Conservation (phyloP, 2,113 vertebrate genomes). For the Cyphomyrus discorhynchus region DNA sequence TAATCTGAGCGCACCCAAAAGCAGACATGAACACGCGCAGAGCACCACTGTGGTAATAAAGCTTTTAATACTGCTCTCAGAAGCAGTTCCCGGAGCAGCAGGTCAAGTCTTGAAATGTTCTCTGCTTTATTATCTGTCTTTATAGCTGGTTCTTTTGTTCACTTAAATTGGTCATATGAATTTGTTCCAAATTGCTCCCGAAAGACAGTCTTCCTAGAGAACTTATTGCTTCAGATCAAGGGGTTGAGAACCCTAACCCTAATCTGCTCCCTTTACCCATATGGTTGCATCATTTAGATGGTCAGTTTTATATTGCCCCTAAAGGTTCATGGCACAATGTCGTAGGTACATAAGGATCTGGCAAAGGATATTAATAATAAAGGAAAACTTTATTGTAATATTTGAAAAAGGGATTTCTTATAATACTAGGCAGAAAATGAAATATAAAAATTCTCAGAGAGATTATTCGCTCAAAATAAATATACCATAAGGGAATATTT, state of each 20-base stretch:
- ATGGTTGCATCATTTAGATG: conserved; percentile 18
- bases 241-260: neutral
- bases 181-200: neutral
- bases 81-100: conserved; percentile 14
- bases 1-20: neutral
- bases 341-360: neutral
- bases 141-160: conserved; percentile 3
- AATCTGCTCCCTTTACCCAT: neutral
- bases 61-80: conserved; percentile 31
- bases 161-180: neutral
- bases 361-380: neutral
- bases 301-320: conserved; percentile 1
- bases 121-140: conserved; percentile 34
- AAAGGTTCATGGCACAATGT: neutral
- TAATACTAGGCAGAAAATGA: neutral
- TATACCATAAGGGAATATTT: neutral
- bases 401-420: neutral
- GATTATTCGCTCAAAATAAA: neutral
- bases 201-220: neutral
- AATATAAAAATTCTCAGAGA: neutral
- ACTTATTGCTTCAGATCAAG: neutral
- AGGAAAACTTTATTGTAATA: neutral
- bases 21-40: neutral
- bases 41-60: conserved; percentile 20
- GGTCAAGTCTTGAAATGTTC: conserved; percentile 30